These are phyloP conservation scores for Suncus etruscus DNA, from an alignment of 2,113 vertebrate genomes.

Conservation along the genomic window DNA sequence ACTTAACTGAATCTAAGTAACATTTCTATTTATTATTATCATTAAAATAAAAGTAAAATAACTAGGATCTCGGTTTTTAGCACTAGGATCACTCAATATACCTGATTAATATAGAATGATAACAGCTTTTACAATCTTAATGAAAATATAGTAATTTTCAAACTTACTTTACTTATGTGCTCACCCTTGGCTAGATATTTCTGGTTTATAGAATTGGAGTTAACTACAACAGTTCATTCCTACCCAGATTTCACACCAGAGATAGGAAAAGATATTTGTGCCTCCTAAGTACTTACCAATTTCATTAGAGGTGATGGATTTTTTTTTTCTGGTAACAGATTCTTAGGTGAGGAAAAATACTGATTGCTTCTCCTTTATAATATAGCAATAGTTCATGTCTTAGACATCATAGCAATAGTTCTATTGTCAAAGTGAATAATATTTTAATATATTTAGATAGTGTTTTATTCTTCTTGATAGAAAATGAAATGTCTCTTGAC, in stretches of 20 bases:
- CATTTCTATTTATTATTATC: conserved; percentile 40
- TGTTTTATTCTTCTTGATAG: conserved; percentile 82
- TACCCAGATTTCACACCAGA: conserved; percentile 81
- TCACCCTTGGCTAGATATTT: conserved; percentile 75
- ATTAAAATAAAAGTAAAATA: conserved; percentile 60
- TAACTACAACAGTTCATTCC: conserved; percentile 82
- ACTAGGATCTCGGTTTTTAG: neutral
- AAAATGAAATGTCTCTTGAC: conserved; percentile 86
- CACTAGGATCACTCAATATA: conserved; percentile 24
- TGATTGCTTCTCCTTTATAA: conserved; percentile 85
- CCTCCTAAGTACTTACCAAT: conserved; percentile 87
- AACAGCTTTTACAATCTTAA: conserved; percentile 17
- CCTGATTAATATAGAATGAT: conserved; percentile 39
- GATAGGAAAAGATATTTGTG: conserved; percentile 85
- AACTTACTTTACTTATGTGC: conserved; percentile 58
- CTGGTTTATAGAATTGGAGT: conserved; percentile 72
- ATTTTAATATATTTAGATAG: conserved; percentile 89
- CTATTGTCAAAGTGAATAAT: conserved; percentile 89
- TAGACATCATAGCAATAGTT: conserved; percentile 81
- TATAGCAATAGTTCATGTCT: conserved; percentile 87
- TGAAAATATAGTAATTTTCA: conserved; percentile 67
- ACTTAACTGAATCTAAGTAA: neutral
- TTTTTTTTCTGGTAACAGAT: conserved; percentile 87
- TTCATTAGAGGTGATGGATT: conserved; percentile 87
- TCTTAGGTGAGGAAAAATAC: conserved; percentile 87